Conservation (phyloP, 2,888 invertebrate genomes). For the Miltochrista miniata region DNA sequence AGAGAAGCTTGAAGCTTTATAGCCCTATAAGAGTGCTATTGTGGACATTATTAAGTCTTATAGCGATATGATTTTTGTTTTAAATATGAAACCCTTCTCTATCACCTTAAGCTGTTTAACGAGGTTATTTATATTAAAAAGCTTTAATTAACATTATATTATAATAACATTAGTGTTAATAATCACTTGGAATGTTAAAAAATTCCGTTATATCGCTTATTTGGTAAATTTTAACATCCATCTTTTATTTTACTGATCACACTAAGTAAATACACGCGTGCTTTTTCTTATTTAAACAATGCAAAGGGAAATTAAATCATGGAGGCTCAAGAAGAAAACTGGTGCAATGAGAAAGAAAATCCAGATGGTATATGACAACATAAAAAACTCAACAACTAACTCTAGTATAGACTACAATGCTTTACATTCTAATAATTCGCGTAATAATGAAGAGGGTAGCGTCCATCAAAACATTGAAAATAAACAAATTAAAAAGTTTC, state of each 20-base stretch:
- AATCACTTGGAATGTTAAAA: conserved; percentile 5
- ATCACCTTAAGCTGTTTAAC: conserved; percentile 2
- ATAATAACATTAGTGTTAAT: conserved; percentile 5
- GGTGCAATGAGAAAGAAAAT: conserved; percentile 5
- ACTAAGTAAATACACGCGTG: conserved; percentile 2
- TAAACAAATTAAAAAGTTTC: not conserved
- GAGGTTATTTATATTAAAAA: conserved; percentile 1
- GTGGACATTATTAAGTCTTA: conserved; percentile 2
- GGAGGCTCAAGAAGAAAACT: conserved; percentile 2
- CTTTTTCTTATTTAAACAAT: conserved; percentile 1
- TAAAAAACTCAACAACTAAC: conserved; percentile 4
- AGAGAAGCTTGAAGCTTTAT: conserved; percentile 3
- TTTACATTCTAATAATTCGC: not conserved
- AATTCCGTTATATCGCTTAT: not conserved
- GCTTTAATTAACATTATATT: conserved; percentile 4
- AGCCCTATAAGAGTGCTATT: conserved; percentile 2
- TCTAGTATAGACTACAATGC: conserved; percentile 1
- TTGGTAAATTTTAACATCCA: conserved; percentile 3
- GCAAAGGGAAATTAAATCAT: conserved; percentile 3
- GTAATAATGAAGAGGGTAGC: conserved; percentile 1
- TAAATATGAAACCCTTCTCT: conserved; percentile 2
- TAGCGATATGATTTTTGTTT: conserved; percentile 3
- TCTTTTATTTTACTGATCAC: conserved; percentile 1
- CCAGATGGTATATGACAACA: conserved; percentile 2
- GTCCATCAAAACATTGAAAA: conserved; percentile 2